Conservation (phyloP, 1,140 invertebrate species). For the Drosophila tani region DNA sequence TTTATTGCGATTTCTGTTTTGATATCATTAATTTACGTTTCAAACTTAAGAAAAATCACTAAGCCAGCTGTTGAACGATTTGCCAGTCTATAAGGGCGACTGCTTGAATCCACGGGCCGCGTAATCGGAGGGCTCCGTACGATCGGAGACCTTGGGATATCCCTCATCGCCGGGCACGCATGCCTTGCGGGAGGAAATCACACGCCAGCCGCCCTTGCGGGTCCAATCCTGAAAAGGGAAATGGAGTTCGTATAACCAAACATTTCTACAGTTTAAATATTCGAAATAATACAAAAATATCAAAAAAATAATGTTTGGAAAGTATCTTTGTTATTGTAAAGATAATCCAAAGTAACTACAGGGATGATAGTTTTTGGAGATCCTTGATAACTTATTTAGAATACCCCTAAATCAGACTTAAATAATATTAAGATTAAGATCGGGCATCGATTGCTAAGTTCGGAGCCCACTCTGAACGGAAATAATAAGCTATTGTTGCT, state of each 20-base stretch:
- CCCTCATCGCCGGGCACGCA: conserved; percentile 88
- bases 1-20: conserved; percentile 68
- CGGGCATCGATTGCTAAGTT: too few species aligned
- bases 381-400: too few species aligned
- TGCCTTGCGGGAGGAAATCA: conserved; percentile 85
- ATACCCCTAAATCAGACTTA: not conserved
- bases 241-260: not conserved
- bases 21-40: conserved; percentile 56
- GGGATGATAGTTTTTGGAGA: not conserved
- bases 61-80: not conserved
- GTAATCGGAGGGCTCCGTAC: conserved; percentile 87
- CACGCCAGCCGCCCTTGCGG: conserved; percentile 88
- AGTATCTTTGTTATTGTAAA: not conserved
- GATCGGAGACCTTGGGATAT: conserved; percentile 87
- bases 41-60: conserved; percentile 56
- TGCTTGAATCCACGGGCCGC: conserved; percentile 89
- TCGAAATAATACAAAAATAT: too few species aligned
- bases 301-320: too few species aligned
- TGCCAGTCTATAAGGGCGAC: conserved; percentile 67
- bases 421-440: not conserved
- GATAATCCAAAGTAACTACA: too few species aligned
- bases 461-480: too few species aligned
- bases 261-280: not conserved
- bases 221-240: conserved; percentile 88
- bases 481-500: too few species aligned